Conservation (phyloP, 1,140 invertebrate genomes). For the Orius laevigatus region DNA sequence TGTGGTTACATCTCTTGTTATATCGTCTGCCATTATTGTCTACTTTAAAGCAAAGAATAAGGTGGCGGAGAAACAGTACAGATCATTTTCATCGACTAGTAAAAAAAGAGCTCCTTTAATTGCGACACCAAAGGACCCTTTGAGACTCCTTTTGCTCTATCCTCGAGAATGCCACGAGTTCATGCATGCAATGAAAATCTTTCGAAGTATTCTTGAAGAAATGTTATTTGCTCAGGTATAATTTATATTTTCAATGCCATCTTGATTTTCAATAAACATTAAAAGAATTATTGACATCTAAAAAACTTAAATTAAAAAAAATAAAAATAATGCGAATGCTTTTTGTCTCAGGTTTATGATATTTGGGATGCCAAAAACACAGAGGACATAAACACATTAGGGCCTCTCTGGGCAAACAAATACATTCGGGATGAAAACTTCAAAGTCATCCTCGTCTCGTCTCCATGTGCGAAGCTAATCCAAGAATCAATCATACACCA, state of each 20-base stretch:
- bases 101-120: neutral
- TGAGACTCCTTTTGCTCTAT: conserved; percentile 20
- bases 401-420: conserved; percentile 14
- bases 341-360: conserved; percentile 21
- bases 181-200: conserved; percentile 21
- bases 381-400: conserved; percentile 13
- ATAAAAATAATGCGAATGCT: neutral
- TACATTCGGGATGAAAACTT: conserved; percentile 14
- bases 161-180: conserved; percentile 21
- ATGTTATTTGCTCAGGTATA: conserved; percentile 18
- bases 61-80: too few relatives aligned
- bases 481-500: conserved; percentile 13
- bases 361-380: conserved; percentile 17
- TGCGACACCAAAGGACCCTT: neutral
- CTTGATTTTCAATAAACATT: too few relatives aligned
- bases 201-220: conserved; percentile 16
- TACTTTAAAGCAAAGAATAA: too few relatives aligned
- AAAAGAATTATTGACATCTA: too few relatives aligned
- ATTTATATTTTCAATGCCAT: conserved; percentile 2
- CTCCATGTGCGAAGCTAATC: conserved; percentile 15
- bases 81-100: too few relatives aligned
- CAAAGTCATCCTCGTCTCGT: conserved; percentile 15
- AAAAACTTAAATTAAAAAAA: neutral
- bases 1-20: neutral
- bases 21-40: neutral